A percentile compares a stretch with the other conserved stretches of the same genome.
Conservation (phyloP, 2,888 invertebrate species). For the Phengaris arion region DNA sequence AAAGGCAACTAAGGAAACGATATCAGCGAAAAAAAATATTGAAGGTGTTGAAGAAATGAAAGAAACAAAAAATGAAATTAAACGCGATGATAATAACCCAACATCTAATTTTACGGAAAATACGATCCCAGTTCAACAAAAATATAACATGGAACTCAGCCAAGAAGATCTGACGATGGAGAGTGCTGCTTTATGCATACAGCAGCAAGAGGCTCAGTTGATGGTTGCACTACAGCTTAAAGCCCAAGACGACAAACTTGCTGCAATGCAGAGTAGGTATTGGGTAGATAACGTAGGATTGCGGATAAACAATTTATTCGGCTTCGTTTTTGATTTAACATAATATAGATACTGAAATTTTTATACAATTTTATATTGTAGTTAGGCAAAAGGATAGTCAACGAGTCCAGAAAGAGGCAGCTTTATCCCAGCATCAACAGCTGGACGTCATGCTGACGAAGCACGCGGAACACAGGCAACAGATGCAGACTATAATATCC, state of each 20-base stretch:
- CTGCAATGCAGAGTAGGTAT: constrained; percentile 74
- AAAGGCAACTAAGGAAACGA: constrained; percentile 45
- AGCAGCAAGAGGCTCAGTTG: constrained; percentile 82
- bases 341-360: no score
- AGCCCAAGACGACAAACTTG: constrained; percentile 81
- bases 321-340: no score
- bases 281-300: background rate
- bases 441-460: constrained; percentile 74
- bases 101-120: constrained; percentile 37
- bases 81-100: constrained; percentile 35
- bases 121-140: constrained; percentile 33
- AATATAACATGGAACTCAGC: constrained; percentile 44
- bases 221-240: constrained; percentile 81
- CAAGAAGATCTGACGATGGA: constrained; percentile 73
- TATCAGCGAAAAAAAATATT: constrained; percentile 36
- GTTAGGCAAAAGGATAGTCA: constrained; percentile 70
- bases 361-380: constrained; percentile 37
- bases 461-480: constrained; percentile 77
- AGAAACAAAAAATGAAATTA: constrained; percentile 36
- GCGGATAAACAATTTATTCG: no score
- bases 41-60: constrained; percentile 32
- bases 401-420: constrained; percentile 73
- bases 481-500: constrained; percentile 80
- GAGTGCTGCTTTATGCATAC: constrained; percentile 77
- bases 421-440: constrained; percentile 74